Evolutionary conservation across 2,113 vertebrate species (phyloP).

Genomic region (Neolamprologus fasciatus): DNA sequence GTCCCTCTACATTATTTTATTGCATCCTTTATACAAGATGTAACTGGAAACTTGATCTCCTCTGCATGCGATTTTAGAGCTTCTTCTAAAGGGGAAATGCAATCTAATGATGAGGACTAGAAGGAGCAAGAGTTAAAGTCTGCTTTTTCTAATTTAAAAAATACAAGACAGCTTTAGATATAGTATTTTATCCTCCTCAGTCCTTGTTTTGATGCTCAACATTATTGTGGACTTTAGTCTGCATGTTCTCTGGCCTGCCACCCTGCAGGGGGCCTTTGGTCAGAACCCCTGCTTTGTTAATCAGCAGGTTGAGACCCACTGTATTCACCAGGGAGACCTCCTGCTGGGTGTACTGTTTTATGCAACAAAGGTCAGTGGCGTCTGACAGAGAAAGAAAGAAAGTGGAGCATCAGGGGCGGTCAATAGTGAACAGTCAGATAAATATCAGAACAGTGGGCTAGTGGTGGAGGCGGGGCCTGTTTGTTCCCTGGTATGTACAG

Average conservation of each 20-base stretch:
- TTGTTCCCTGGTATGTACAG: neutral
- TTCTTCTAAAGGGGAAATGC: neutral
- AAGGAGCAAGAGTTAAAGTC: neutral
- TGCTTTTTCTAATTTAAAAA: neutral
- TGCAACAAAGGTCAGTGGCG: constrained; percentile 50
- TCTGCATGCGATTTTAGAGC: neutral
- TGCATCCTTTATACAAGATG: neutral
- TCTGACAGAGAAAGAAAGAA: constrained; percentile 31
- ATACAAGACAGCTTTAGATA: neutral
- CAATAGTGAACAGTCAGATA: neutral
- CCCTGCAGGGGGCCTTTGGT: constrained; percentile 21
- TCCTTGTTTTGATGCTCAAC: constrained; percentile 53
- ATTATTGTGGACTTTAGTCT: constrained; percentile 57
- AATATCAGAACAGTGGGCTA: neutral
- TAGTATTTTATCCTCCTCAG: neutral
- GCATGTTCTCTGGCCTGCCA: constrained; percentile 58
- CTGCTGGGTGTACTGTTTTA: constrained; percentile 59
- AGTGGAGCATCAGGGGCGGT: neutral
- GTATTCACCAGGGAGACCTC: constrained; percentile 56
- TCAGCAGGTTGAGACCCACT: constrained; percentile 68
- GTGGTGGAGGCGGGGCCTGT: neutral
- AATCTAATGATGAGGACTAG: neutral
- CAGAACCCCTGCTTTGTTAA: constrained; percentile 69
- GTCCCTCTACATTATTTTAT: neutral
- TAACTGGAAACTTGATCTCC: constrained; percentile 9